These are phyloP conservation scores for Enteromius viviparus DNA, from an alignment of 2,797 vertebrate genomes.

Conservation along the genomic window DNA sequence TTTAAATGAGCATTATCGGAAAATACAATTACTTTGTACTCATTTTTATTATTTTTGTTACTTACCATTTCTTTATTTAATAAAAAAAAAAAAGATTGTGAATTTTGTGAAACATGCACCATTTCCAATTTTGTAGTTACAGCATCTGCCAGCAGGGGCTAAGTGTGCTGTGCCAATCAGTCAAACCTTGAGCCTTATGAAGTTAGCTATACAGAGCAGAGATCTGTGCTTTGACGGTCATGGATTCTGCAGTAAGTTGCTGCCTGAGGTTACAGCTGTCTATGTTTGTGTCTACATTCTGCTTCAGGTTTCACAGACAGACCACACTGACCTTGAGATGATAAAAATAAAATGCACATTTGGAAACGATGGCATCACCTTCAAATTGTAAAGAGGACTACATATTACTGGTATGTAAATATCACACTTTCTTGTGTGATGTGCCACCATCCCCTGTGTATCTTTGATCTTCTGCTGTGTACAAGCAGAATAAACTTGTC, in stretches of 20 bases:
- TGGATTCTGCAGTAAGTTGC: not conserved
- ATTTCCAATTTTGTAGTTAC: not conserved
- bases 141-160: not conserved
- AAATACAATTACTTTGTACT: not conserved
- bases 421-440: not conserved
- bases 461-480: not conserved
- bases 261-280: not conserved
- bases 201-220: not conserved
- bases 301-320: not conserved
- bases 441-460: not conserved
- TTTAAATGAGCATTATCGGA: too few species aligned
- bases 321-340: not conserved
- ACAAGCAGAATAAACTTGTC: conserved; percentile 25
- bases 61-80: not conserved
- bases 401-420: not conserved
- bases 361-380: not conserved
- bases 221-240: conserved; percentile 20
- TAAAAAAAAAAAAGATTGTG: not conserved
- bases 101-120: not conserved
- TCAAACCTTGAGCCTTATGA: not conserved
- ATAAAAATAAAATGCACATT: conserved; percentile 15
- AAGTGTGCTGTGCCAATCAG: not conserved
- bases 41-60: too few species aligned
- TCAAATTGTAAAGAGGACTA: not conserved
- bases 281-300: not conserved